Evolutionary conservation across 2,888 invertebrate genomes (phyloP), one percentile per base, ranked within the genome.

Genomic region (Periphyllus acericola): DNA sequence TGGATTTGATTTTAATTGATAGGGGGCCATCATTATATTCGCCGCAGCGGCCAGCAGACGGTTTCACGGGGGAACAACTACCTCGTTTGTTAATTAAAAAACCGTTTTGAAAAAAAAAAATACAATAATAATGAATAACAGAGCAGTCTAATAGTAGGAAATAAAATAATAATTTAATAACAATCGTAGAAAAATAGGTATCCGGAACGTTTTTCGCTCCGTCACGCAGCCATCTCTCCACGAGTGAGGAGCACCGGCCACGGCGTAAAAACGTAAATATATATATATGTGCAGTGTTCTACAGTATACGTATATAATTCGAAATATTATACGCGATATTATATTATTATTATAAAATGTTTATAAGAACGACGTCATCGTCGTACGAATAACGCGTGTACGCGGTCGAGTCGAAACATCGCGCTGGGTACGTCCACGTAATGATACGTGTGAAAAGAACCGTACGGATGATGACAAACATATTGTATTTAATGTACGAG

Each of bases 61-160:
- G 11, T 46, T 82, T 82, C 32, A 52, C 82, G 25, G 52, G 52
- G 34, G 34, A 82, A 72, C 34, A 21, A 46, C 29, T 25, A 29
- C 11, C 55, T 17, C 74, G 55, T 52, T 19, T 29, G 71, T 34
- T 75, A 60, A 83, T 83, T 60, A 75, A 75, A 83, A 74, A 83
- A 83, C 75, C 74, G 83, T 75, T 83, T 83, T 29, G 29, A 21
- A 29, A 46, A 76, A n/a, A n/a, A n/a, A n/a, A n/a, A n/a, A n/a
- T n/a, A n/a, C n/a, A 75, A 75, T 46, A 75, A 75, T 8, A 29
- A 75, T 3, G n/a, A 40, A 40, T 74, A n/a, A 75, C n/a, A 75
- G 25, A 19, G 72, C n/a, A 40, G 46, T 14, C 36, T n/a, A 21
- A 34, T 6, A 11, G 19, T 46, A 11, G 14, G 46, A 46, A 68